Conservation (phyloP, 30 jellyfish, hydroid and myxozoan species). For the Aurelia aurita complex sp. Pacific region DNA sequence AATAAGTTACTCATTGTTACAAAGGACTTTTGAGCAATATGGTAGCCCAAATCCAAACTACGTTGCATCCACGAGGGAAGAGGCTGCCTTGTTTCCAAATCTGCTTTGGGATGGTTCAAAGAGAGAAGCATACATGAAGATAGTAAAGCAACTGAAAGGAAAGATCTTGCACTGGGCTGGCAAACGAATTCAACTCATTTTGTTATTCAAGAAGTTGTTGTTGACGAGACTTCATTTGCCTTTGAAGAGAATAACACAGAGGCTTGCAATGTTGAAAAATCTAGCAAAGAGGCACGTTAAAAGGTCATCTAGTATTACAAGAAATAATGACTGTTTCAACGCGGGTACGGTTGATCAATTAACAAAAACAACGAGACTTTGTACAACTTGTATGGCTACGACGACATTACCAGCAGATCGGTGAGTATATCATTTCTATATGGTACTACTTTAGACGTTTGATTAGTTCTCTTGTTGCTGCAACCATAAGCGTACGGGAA, state of each 20-base stretch:
- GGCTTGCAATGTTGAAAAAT: neutral
- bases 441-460: no score
- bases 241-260: neutral
- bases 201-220: slow-evolving; percentile 1
- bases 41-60: slow-evolving; percentile 40
- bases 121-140: slow-evolving; percentile 3
- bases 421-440: neutral
- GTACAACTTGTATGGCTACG: slow-evolving; percentile 11
- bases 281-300: neutral
- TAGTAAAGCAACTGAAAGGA: slow-evolving; percentile 4
- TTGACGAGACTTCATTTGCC: slow-evolving; percentile 24
- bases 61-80: slow-evolving; percentile 53
- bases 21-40: neutral
- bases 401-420: slow-evolving; percentile 11
- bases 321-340: neutral
- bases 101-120: slow-evolving; percentile 28
- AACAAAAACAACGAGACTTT: slow-evolving; percentile 2
- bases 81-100: slow-evolving; percentile 65
- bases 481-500: no score
- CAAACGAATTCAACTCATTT: neutral
- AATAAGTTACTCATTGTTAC: neutral
- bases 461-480: no score
- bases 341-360: slow-evolving; percentile 7
- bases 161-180: slow-evolving; percentile 22
- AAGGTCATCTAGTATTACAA: neutral